Conservation (phyloP, 1,140 invertebrate species). For the Nebria ingens region DNA sequence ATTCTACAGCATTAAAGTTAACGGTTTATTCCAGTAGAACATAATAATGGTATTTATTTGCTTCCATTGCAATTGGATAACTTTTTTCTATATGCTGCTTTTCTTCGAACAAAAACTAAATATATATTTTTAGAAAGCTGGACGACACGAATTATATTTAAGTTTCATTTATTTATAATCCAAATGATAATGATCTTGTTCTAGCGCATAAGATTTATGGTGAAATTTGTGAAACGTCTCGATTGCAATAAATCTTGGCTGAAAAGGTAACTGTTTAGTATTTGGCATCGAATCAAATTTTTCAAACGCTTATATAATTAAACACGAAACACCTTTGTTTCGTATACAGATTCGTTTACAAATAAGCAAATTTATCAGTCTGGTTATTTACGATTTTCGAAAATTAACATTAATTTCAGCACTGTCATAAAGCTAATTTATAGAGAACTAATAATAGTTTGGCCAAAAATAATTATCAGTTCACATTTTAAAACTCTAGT, state of each 20-base stretch:
- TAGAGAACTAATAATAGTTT: too few relatives aligned
- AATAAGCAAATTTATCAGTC: too few relatives aligned
- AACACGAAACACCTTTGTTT: not conserved
- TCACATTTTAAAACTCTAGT: too few relatives aligned
- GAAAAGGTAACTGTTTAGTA: not conserved
- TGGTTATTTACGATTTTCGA: too few relatives aligned
- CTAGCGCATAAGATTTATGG: not conserved
- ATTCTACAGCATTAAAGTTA: not conserved
- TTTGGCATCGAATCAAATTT: not conserved
- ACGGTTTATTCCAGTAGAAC: not conserved
- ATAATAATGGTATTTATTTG: not conserved
- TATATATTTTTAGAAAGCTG: not conserved
- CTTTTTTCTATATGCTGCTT: not conserved
- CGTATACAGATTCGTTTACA: too few relatives aligned
- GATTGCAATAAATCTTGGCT: not conserved
- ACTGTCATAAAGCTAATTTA: too few relatives aligned
- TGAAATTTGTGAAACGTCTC: not conserved
- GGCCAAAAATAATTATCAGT: too few relatives aligned
- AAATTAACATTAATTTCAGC: too few relatives aligned
- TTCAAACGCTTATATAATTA: slow-evolving; percentile 1
- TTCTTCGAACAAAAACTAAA: not conserved
- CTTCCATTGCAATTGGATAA: not conserved
- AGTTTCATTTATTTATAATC: not conserved
- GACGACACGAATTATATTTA: not conserved
- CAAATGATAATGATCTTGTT: not conserved